Conservation (phyloP, 2,888 invertebrate genomes). For the Plagiodera versicolora region DNA sequence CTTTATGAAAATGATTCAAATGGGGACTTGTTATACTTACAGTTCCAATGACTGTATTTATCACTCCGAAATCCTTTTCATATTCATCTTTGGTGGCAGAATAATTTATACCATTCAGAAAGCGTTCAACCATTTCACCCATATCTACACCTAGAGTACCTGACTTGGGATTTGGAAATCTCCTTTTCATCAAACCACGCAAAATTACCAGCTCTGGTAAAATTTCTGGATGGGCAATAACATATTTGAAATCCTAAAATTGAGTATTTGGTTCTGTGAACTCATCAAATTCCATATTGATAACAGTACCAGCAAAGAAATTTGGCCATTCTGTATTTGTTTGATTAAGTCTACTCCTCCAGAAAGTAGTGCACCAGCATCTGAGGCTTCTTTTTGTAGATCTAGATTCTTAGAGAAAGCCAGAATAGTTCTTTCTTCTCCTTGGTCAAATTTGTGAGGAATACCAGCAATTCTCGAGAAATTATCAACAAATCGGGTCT, state of each 20-base stretch:
- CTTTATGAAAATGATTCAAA: background rate
- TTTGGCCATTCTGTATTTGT: slow-evolving; percentile 73
- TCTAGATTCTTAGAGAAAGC: slow-evolving; percentile 74
- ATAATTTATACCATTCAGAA: slow-evolving; percentile 72
- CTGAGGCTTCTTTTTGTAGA: slow-evolving; percentile 60
- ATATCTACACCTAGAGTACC: slow-evolving; percentile 73
- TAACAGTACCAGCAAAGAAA: slow-evolving; percentile 43
- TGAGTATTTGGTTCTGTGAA: too few species aligned
- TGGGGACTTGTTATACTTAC: slow-evolving; percentile 55
- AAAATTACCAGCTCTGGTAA: slow-evolving; percentile 74
- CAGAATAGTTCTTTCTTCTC: slow-evolving; percentile 68
- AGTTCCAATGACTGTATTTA: slow-evolving; percentile 69
- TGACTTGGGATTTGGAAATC: slow-evolving; percentile 69
- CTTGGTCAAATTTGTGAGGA: slow-evolving; percentile 71
- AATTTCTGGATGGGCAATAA: slow-evolving; percentile 80
- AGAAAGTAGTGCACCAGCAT: slow-evolving; percentile 72
- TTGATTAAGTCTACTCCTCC: slow-evolving; percentile 77
- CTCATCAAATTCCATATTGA: too few species aligned
- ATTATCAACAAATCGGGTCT: slow-evolving; percentile 70
- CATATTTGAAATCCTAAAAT: slow-evolving; percentile 66
- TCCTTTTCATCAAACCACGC: slow-evolving; percentile 75
- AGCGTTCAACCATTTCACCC: slow-evolving; percentile 62
- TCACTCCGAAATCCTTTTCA: slow-evolving; percentile 71
- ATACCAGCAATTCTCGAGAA: slow-evolving; percentile 68
- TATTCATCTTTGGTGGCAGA: slow-evolving; percentile 66